Base-by-base conservation (phyloP, 1,140 invertebrate species). In the Pseudomyrmex sp. region DNA sequence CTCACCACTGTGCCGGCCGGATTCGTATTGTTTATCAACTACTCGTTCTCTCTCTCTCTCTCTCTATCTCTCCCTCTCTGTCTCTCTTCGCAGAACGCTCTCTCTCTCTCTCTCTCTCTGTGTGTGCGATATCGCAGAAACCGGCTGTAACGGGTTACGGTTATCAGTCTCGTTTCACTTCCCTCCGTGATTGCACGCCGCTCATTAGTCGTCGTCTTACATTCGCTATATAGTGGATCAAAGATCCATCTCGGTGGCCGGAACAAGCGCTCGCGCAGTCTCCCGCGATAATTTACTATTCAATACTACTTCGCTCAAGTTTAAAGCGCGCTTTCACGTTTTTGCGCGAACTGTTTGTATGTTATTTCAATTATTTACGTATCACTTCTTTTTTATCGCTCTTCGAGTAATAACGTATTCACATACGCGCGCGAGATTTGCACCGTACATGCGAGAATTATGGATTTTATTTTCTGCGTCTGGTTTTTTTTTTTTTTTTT, bases 131-230 rank as follows among this genome's bases (percentile, higher is more conserved):
- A 65, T 88, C 85, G 88, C 88, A 86, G 20, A 52, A 69, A 69
- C 85, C 52, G 82, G 82, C 72, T 76, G 18, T 84, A 84, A 68
- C 83, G 65, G 52, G 87, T 73, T 74, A 59, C 26, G 35, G 52
- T 85, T 88, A 88, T 88, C 87, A 50, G 18, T 12, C 23, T 66
- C 76, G 72, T 82, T 85, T 87, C 72, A 70, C 56, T 88, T 88
- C 83, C 87, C 87, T 88, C 72, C 83, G 48, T 46, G 79, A 82
- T 82, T 82, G 26, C 58, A 58, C 48, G 35, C 23, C 58, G 70
- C 72, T 73, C 79, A 73, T 82, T 82, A 82, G 61, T 82, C 70
- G 79, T 74, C 35, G 35, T 35, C 35, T 35, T 35, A 35, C 7
- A 35, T 82, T 56, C 56, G 79, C 69, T 18, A 62, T 18, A 77